These are phyloP conservation scores for Alloscopus bannaensis DNA, from an alignment of 2,888 invertebrate species.

Conservation along the genomic window DNA sequence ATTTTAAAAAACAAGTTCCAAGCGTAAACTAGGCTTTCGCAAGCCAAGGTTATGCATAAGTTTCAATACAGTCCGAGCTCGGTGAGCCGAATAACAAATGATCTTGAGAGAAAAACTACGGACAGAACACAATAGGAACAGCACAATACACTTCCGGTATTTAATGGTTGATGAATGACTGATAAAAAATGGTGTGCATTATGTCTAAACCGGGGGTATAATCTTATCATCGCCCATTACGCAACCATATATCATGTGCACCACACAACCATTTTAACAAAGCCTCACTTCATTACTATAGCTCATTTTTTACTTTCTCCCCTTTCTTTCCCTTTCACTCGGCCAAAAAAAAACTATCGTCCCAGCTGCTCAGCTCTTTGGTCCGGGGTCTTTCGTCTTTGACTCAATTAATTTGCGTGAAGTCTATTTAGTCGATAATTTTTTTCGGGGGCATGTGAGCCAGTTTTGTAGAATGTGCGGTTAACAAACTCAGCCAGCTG, in stretches of 20 bases:
- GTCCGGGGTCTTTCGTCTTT: neutral
- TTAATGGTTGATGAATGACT: conserved; percentile 40
- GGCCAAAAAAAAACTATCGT: too few species aligned
- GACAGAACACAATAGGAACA: neutral
- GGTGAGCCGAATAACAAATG: conserved; percentile 8
- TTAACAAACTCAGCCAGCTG: too few species aligned
- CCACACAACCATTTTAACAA: neutral
- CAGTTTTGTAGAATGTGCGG: conserved; percentile 1
- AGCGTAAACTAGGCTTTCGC: too few species aligned
- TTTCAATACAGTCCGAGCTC: too few species aligned
- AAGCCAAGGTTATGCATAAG: too few species aligned
- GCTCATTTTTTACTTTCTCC: neutral
- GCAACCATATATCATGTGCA: conserved; percentile 45
- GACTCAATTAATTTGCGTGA: conserved; percentile 49
- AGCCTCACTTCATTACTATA: too few species aligned
- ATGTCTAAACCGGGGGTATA: conserved; percentile 1
- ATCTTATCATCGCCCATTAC: conserved; percentile 42
- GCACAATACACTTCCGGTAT: conserved; percentile 26
- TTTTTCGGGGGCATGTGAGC: neutral
- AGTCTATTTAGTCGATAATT: conserved; percentile 16
- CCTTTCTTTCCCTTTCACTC: too few species aligned
- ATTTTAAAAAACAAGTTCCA: too few species aligned
- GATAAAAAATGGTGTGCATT: conserved; percentile 17
- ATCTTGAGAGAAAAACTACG: neutral
- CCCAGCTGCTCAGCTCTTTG: neutral